These are phyloP conservation scores for Oreocharis arfaki DNA, from an alignment of 2,113 vertebrate species.

Conservation along the genomic window DNA sequence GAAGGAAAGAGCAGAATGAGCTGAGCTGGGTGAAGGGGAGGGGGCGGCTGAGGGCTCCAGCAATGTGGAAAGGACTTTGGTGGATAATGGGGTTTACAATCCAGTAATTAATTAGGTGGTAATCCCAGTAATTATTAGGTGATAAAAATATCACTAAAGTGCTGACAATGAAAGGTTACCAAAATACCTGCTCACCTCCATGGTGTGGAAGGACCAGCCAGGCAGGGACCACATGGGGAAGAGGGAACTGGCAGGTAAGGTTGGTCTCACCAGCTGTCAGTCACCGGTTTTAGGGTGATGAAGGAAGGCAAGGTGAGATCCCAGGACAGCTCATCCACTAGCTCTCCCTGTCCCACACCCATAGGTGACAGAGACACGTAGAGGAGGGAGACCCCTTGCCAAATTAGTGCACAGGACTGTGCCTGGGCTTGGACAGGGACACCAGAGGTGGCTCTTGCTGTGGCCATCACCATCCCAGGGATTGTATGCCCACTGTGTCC, in stretches of 20 bases:
- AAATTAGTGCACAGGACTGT: fast-evolving
- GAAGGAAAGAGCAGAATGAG: background rate
- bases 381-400: background rate
- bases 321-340: too few relatives aligned
- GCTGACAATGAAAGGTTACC: background rate
- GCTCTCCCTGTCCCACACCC: background rate
- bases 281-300: fast-evolving
- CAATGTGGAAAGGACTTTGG: background rate
- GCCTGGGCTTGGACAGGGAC: background rate
- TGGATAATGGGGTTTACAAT: background rate
- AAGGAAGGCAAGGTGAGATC: background rate
- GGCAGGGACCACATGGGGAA: background rate
- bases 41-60: background rate
- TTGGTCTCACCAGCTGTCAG: background rate
- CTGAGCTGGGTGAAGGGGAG: background rate
- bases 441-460: background rate
- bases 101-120: background rate
- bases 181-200: background rate
- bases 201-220: background rate
- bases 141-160: background rate
- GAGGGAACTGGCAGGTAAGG: background rate
- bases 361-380: too few relatives aligned
- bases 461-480: background rate
- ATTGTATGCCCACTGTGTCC: fast-evolving
- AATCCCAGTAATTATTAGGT: background rate